phyloP scores from a whole-genome alignment of 2,113 vertebrate genomes.

The Archilochus colubris region DNA sequence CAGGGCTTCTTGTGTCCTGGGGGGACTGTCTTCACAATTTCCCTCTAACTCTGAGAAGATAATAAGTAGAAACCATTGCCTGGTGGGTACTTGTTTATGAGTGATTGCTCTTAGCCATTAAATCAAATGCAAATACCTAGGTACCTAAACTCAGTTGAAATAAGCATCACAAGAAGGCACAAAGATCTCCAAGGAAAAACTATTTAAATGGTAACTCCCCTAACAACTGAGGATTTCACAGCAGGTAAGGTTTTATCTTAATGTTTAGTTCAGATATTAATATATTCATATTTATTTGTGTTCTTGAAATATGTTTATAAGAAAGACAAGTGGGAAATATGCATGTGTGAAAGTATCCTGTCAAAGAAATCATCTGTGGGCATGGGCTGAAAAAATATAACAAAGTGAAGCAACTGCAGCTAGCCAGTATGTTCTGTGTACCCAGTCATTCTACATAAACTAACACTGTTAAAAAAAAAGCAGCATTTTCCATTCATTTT shows the following conservation, averaged over 20 bases:
- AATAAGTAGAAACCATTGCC: not conserved
- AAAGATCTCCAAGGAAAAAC: constrained; percentile 32
- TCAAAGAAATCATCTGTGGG: constrained; percentile 60
- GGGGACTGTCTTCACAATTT: not conserved
- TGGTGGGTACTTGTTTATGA: not conserved
- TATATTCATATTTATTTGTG: constrained; percentile 37
- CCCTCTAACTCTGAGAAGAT: not conserved
- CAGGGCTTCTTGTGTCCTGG: not conserved
- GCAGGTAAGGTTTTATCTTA: constrained; percentile 65
- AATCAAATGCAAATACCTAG: not conserved
- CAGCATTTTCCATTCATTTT: constrained; percentile 77
- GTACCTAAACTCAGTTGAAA: constrained; percentile 23
- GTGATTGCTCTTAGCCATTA: not conserved
- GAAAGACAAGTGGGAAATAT: constrained; percentile 59
- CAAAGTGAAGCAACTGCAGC: constrained; percentile 55
- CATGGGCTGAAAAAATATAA: constrained; percentile 62
- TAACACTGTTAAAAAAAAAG: constrained; percentile 74
- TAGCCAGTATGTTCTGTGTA: constrained; percentile 78
- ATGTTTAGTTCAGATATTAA: constrained; percentile 20
- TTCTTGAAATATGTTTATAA: constrained; percentile 67
- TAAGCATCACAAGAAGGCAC: constrained; percentile 14
- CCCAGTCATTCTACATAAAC: constrained; percentile 79
- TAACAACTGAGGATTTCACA: constrained; percentile 27
- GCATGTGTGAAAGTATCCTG: constrained; percentile 50
- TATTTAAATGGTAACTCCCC: not conserved